Percentiles rank a stretch among this genome's conserved stretches.
Conservation (phyloP, 1,140 invertebrate species). For the Amyelois transitella region DNA sequence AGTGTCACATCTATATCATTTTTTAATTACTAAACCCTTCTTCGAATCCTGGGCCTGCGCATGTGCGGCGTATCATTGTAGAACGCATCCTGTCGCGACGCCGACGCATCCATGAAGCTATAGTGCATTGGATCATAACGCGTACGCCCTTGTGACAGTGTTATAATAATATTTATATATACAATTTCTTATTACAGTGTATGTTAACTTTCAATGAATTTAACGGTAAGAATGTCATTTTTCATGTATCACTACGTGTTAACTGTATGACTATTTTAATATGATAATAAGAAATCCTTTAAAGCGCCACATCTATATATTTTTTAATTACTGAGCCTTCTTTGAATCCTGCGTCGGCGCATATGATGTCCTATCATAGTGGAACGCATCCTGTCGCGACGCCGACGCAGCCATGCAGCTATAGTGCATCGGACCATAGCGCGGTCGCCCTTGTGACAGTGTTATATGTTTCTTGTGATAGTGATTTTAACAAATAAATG, state of each 20-base stretch:
- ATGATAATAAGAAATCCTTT: not conserved
- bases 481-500: too few species aligned
- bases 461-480: not conserved
- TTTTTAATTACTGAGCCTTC: not conserved
- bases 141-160: not conserved
- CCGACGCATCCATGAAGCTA: not conserved
- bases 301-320: not conserved
- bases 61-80: not conserved
- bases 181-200: not conserved
- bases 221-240: not conserved
- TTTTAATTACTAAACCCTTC: not conserved
- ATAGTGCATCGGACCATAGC: not conserved
- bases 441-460: not conserved
- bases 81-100: not conserved
- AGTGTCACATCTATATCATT: not conserved
- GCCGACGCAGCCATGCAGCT: not conserved
- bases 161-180: too few species aligned
- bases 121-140: not conserved
- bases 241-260: too few species aligned
- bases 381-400: not conserved
- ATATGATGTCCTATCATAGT: not conserved
- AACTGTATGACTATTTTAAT: too few species aligned
- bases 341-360: not conserved
- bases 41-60: not conserved
- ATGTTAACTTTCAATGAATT: not conserved